Percentiles rank a stretch among this genome's conserved stretches.
Conservation (phyloP, 2,888 invertebrate genomes). For the Notodonta ziczac region DNA sequence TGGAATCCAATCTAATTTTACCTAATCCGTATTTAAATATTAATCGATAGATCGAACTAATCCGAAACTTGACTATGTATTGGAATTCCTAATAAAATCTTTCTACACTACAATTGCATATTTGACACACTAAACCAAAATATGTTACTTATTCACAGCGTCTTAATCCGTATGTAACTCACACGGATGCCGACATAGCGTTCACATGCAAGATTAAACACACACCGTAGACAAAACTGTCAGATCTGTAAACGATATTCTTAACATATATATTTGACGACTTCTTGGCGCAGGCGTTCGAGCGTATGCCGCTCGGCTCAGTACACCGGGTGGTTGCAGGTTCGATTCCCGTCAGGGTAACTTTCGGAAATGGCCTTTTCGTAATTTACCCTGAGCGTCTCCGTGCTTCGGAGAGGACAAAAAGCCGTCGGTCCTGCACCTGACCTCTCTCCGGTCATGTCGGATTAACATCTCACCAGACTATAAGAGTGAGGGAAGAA, state of each 20-base stretch:
- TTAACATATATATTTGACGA: too few relatives aligned
- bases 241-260: too few relatives aligned
- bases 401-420: too few relatives aligned
- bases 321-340: too few relatives aligned
- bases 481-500: too few relatives aligned
- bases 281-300: background rate
- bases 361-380: too few relatives aligned
- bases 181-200: conserved; percentile 19
- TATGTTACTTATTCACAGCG: conserved; percentile 12
- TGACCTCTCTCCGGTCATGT: too few relatives aligned
- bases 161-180: conserved; percentile 21
- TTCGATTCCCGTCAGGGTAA: too few relatives aligned
- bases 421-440: too few relatives aligned
- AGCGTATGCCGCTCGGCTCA: too few relatives aligned
- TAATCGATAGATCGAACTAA: conserved; percentile 2
- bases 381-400: too few relatives aligned
- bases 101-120: conserved; percentile 10
- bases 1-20: background rate
- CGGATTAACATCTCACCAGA: too few relatives aligned
- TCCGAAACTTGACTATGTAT: background rate
- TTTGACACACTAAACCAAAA: conserved; percentile 24
- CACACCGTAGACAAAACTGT: background rate
- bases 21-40: conserved; percentile 3
- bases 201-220: conserved; percentile 16
- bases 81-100: background rate